Evolutionary conservation across 2,113 vertebrate genomes (phyloP).

Genomic region (Phrynocephalus versicolor): DNA sequence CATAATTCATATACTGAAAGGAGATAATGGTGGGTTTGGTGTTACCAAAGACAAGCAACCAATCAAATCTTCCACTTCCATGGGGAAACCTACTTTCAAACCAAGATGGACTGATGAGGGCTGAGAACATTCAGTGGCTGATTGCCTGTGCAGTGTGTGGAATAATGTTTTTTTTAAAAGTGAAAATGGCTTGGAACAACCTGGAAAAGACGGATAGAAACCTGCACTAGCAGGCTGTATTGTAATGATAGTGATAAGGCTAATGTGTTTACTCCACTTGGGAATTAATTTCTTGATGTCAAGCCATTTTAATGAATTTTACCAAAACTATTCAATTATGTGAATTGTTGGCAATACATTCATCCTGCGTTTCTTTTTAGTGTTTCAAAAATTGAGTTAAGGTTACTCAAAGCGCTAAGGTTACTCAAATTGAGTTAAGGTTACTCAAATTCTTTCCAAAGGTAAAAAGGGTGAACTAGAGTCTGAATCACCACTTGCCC

Average conservation of each 20-base stretch:
- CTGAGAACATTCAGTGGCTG: not conserved
- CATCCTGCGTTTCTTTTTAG: too few relatives aligned
- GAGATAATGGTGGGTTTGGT: too few relatives aligned
- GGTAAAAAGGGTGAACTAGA: too few relatives aligned
- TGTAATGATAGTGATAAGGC: not conserved
- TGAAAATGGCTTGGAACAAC: not conserved
- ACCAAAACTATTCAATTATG: not conserved
- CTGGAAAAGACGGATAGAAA: not conserved
- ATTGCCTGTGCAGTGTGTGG: not conserved
- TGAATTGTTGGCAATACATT: not conserved
- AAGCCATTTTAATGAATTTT: not conserved
- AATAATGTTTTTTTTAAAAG: too few relatives aligned
- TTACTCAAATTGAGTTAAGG: too few relatives aligned
- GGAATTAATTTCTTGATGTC: not conserved
- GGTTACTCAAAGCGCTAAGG: too few relatives aligned
- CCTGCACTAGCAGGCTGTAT: not conserved
- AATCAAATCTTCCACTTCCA: not conserved
- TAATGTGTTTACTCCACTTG: not conserved
- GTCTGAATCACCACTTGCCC: too few relatives aligned
- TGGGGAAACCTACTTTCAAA: not conserved
- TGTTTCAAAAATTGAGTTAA: too few relatives aligned
- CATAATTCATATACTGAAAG: too few relatives aligned
- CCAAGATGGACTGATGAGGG: not conserved
- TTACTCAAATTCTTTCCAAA: not conserved
- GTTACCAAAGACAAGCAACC: too few relatives aligned